Evolutionary conservation across 1,140 invertebrate species (phyloP).

Genomic region (Neodiprion pinetum): DNA sequence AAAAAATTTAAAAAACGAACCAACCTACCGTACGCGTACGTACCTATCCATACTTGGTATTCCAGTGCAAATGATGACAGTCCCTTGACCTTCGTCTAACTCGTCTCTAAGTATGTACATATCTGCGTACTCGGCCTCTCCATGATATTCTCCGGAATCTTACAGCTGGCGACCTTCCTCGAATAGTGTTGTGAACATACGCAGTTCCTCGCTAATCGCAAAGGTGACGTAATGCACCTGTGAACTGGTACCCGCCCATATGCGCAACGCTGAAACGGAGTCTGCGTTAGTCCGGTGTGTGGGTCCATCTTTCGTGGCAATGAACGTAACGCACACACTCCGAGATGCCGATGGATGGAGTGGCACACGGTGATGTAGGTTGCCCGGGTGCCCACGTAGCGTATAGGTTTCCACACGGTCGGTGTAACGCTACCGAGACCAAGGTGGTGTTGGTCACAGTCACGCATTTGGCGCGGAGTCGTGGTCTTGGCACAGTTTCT

Average conservation of each 20-base stretch:
- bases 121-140: background rate
- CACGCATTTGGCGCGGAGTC: constrained; percentile 2
- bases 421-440: background rate
- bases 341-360: too few relatives aligned
- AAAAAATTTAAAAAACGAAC: too few relatives aligned
- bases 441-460: background rate
- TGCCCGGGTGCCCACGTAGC: background rate
- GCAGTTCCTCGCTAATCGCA: background rate
- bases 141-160: background rate
- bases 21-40: too few relatives aligned
- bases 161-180: background rate
- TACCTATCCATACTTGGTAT: too few relatives aligned
- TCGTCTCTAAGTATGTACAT: too few relatives aligned
- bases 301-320: background rate
- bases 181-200: background rate
- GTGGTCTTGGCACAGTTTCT: constrained; percentile 16
- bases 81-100: too few relatives aligned
- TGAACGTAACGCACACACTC: too few relatives aligned
- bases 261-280: background rate
- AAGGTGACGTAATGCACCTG: background rate
- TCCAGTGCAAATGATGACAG: too few relatives aligned
- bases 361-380: constrained; percentile 10
- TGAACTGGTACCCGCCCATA: too few relatives aligned
- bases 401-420: constrained; percentile 1
- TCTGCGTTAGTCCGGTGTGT: background rate